Conservation (phyloP, 2,797 vertebrate species). For the Betta splendens region DNA sequence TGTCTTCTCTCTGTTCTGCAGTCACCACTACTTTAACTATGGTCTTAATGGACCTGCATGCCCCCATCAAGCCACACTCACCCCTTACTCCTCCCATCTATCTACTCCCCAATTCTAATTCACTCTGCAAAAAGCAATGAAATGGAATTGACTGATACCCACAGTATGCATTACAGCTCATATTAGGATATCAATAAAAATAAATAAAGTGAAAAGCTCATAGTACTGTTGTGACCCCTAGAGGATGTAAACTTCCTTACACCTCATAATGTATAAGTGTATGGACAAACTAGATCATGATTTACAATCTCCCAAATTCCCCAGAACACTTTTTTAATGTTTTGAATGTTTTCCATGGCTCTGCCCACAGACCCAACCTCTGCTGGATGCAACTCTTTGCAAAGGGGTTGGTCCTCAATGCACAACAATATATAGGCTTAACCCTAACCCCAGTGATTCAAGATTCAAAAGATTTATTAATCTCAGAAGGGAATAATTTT, state of each 20-base stretch:
- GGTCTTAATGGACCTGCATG: slow-evolving; percentile 67
- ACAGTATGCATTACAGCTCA: slow-evolving; percentile 66
- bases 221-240: slow-evolving; percentile 21
- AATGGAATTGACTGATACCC: slow-evolving; percentile 66
- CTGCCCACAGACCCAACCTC: too few species aligned
- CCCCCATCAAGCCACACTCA: slow-evolving; percentile 40
- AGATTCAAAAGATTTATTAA: too few species aligned
- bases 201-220: slow-evolving; percentile 45
- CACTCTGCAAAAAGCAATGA: slow-evolving; percentile 67
- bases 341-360: background rate
- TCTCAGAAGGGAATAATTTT: too few species aligned
- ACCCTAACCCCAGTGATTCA: too few species aligned
- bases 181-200: slow-evolving; percentile 68
- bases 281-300: slow-evolving; percentile 8
- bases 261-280: background rate
- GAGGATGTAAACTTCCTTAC: slow-evolving; percentile 28
- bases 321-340: background rate
- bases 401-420: too few species aligned
- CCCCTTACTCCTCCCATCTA: slow-evolving; percentile 12
- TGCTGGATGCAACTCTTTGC: too few species aligned
- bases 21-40: slow-evolving; percentile 66
- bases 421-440: too few species aligned
- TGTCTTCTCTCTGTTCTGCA: slow-evolving; percentile 57
- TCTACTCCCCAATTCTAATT: slow-evolving; percentile 51
- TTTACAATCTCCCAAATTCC: background rate